These are phyloP conservation scores for Glandiceps talaboti DNA, from an alignment of 53 echinoderm and acorn worm genomes.

Conservation along the genomic window DNA sequence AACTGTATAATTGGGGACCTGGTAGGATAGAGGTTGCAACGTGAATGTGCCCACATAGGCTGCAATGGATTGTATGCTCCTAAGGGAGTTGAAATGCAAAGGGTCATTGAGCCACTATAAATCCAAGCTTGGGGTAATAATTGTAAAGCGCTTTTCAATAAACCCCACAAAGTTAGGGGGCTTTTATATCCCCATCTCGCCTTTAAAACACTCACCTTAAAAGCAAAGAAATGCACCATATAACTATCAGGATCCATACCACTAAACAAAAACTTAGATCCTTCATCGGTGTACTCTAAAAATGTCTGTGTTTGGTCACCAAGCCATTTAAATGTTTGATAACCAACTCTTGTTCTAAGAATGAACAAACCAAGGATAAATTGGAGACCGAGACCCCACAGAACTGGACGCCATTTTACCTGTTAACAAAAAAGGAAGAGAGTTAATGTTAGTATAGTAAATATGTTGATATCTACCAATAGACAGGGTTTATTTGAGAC, in stretches of 20 bases:
- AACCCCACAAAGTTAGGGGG: too few relatives aligned
- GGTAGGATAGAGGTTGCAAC: too few relatives aligned
- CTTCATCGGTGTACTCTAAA: slow-evolving; percentile 52
- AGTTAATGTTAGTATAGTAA: too few relatives aligned
- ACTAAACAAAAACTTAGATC: slow-evolving; percentile 69
- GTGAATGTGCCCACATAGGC: too few relatives aligned
- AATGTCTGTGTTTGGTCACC: slow-evolving; percentile 59
- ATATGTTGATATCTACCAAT: too few relatives aligned
- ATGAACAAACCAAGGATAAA: slow-evolving; percentile 83
- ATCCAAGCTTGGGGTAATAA: too few relatives aligned
- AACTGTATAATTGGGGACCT: too few relatives aligned
- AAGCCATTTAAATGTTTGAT: slow-evolving; percentile 56
- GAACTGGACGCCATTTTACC: slow-evolving; percentile 94
- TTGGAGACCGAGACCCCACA: slow-evolving; percentile 89
- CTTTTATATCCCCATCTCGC: neutral
- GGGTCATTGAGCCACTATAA: neutral
- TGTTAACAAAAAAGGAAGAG: slow-evolving; percentile 7
- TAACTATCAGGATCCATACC: too few relatives aligned
- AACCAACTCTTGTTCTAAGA: slow-evolving; percentile 63
- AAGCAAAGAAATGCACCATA: slow-evolving; percentile 83
- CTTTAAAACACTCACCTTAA: slow-evolving; percentile 60
- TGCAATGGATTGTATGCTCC: too few relatives aligned
- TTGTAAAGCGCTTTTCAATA: too few relatives aligned
- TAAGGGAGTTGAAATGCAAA: neutral
- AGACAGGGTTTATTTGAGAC: too few relatives aligned